These are phyloP conservation scores for Arbacia lixula DNA, from an alignment of 53 echinoderm and acorn worm genomes.

Conservation along the genomic window DNA sequence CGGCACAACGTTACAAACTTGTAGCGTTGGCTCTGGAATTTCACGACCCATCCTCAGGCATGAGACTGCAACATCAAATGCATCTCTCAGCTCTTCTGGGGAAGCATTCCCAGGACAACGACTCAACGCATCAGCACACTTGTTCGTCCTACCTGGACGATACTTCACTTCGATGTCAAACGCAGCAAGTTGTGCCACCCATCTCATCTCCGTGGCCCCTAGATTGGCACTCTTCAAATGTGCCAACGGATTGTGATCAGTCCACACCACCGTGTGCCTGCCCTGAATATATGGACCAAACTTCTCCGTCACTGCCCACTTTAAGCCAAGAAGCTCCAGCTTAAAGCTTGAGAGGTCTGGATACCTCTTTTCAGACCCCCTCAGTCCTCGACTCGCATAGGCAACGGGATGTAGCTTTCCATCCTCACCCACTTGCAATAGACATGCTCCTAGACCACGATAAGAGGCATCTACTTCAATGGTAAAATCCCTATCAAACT, in stretches of 20 bases:
- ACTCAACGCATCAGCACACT: conserved; percentile 63
- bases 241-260: conserved; percentile 54
- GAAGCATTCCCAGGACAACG: background rate
- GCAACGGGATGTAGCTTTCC: background rate
- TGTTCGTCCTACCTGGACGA: conserved; percentile 40
- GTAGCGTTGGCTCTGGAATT: background rate
- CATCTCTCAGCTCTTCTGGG: too few relatives aligned
- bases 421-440: background rate
- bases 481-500: background rate
- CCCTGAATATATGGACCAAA: conserved; percentile 57
- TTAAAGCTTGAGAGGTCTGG: conserved; percentile 65
- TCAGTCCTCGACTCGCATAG: conserved; percentile 23
- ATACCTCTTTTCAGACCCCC: conserved; percentile 54
- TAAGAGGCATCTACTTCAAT: background rate
- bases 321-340: conserved; percentile 55
- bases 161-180: conserved; percentile 51
- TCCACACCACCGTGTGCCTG: conserved; percentile 13
- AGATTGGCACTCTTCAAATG: conserved; percentile 41
- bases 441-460: background rate
- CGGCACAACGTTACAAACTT: background rate
- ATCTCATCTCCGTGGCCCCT: conserved; percentile 47
- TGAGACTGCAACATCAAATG: background rate
- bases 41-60: background rate
- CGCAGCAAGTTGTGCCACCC: conserved; percentile 58
- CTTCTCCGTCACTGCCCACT: conserved; percentile 67